These are phyloP conservation scores for Megamerina dolium DNA, from an alignment of 2,888 invertebrate genomes.

Conservation along the genomic window DNA sequence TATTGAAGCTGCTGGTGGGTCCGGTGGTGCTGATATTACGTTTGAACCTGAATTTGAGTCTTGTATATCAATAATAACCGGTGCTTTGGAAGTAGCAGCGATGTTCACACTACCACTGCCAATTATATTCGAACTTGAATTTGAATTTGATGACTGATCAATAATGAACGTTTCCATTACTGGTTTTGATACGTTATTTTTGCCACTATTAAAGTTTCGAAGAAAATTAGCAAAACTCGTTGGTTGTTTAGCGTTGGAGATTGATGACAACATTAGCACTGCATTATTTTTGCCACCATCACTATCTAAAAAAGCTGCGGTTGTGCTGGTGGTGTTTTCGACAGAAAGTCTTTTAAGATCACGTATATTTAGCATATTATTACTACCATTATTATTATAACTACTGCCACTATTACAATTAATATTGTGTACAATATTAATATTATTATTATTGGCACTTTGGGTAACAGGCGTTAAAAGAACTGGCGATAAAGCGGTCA, in stretches of 20 bases:
- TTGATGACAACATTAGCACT: constrained; percentile 12
- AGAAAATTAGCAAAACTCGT: constrained; percentile 34
- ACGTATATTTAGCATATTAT: not conserved
- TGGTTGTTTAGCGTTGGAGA: constrained; percentile 22
- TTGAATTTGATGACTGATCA: constrained; percentile 30
- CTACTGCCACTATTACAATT: not conserved
- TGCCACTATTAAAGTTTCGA: constrained; percentile 16
- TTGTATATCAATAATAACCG: constrained; percentile 39
- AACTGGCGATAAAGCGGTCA: constrained; percentile 17
- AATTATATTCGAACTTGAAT: constrained; percentile 14
- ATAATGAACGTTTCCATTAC: constrained; percentile 20
- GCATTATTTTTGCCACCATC: not conserved
- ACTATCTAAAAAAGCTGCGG: too few relatives aligned
- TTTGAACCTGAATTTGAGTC: constrained; percentile 42
- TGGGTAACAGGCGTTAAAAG: constrained; percentile 15
- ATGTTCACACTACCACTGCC: constrained; percentile 10
- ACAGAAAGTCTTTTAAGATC: too few relatives aligned
- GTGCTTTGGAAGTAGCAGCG: too few relatives aligned
- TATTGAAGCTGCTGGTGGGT: not conserved
- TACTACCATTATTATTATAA: not conserved
- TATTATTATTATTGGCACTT: constrained; percentile 21
- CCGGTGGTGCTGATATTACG: constrained; percentile 18
- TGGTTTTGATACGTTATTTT: constrained; percentile 4
- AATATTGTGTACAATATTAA: not conserved
- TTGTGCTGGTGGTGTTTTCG: too few relatives aligned